Base-by-base conservation (phyloP, 2,888 invertebrate species). In the Fragum whitleyi region DNA sequence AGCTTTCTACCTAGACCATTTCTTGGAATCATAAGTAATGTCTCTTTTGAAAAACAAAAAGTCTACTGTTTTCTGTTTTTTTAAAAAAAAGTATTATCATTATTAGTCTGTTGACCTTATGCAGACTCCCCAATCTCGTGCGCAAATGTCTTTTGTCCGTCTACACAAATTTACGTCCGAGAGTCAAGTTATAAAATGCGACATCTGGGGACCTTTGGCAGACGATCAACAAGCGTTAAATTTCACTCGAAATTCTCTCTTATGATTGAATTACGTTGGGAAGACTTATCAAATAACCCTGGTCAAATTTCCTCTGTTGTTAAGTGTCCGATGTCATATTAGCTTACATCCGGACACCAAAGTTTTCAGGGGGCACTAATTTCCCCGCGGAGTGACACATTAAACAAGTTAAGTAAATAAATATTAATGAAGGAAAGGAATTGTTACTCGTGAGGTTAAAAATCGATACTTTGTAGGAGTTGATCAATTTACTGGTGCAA, bases 281-380 rank as follows among this genome's bases (percentile, higher is more conserved):
- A 42, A 42, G 39, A 42, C 65, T 65, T 65, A 65, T 65, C 29
- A 65, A 65, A 65, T 65, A 65, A 65, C n/a, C 42, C 1, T 23
- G 42, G 42, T 65, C 42, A 36, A 65, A 62, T 39, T 65, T 42
- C n/a, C 23, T 65, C 36, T 65, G 36, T 65, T 65, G 65, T 9
- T n/a, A 42, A 23, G 65, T 65, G 65, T 65, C 65, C 65, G 26
- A 23, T 65, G 65, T 65, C 65, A 65, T 65, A 65, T 65, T 65
- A 65, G 39, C 36, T 65, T 65, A 65, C 21, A 1, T 65, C 36
- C 65, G 65, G 26, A 42, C 26, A 23, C 42, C 21, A n/a, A 6
- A 26, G 39, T 42, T 65, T 65, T 61, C 11, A 14, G 39, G 7
- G 23, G 65, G 65, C 16, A 42, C 65, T 65, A 42, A 65, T 65